phyloP scores from a whole-genome alignment of 2,888 invertebrate genomes.

The Abrostola tripartita region DNA sequence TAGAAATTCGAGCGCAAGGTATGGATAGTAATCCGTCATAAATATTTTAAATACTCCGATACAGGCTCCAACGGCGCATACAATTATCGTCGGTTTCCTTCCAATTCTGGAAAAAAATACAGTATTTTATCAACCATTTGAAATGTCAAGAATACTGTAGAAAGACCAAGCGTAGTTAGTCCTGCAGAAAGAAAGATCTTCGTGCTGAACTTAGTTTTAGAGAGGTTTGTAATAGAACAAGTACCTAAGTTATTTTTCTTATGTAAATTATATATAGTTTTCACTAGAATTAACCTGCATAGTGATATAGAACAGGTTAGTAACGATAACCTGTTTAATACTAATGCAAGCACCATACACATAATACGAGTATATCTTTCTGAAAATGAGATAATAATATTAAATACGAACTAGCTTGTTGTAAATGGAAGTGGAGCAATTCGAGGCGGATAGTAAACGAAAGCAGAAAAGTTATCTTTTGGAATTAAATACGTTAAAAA shows the following conservation, averaged over 20 bases:
- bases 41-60: conserved; percentile 75
- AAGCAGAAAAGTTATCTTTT: too few relatives aligned
- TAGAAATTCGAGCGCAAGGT: conserved; percentile 73
- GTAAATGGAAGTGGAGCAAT: too few relatives aligned
- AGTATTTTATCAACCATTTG: too few relatives aligned
- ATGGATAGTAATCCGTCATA: conserved; percentile 69
- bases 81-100: conserved; percentile 74
- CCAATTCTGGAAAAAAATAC: conserved; percentile 77
- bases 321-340: background rate
- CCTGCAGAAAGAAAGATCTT: too few relatives aligned
- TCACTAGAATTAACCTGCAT: background rate
- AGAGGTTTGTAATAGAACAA: too few relatives aligned
- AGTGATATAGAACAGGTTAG: background rate
- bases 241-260: background rate
- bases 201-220: too few relatives aligned
- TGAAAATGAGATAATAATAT: too few relatives aligned
- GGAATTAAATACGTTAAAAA: too few relatives aligned
- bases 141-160: background rate
- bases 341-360: background rate
- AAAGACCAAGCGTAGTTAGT: background rate
- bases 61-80: conserved; percentile 73
- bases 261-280: too few relatives aligned
- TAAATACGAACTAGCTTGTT: too few relatives aligned
- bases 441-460: too few relatives aligned
- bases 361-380: too few relatives aligned